These are phyloP conservation scores for Penaeus chinensis DNA, from an alignment of 1,140 invertebrate genomes.

Conservation along the genomic window DNA sequence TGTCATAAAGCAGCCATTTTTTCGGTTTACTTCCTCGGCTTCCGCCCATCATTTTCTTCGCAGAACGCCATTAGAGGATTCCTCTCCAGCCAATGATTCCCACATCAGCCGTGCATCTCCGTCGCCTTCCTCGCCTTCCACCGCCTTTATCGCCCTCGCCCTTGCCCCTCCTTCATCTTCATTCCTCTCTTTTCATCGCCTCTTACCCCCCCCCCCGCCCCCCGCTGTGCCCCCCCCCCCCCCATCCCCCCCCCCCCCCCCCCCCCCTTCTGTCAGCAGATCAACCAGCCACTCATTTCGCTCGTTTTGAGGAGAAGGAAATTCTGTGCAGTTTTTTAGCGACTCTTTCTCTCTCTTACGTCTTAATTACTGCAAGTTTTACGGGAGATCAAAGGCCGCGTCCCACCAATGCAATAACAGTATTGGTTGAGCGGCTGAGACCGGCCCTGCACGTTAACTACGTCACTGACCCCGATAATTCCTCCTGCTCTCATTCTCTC, in stretches of 20 bases:
- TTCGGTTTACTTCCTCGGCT: too few relatives aligned
- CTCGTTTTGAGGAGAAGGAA: constrained; percentile 49
- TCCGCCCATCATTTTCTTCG: too few relatives aligned
- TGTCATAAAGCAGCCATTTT: too few relatives aligned
- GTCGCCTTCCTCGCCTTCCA: too few relatives aligned
- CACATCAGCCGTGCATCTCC: too few relatives aligned
- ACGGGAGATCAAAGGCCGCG: constrained; percentile 31
- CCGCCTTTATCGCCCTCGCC: too few relatives aligned
- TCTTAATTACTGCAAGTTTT: constrained; percentile 60
- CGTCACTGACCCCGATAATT: constrained; percentile 17
- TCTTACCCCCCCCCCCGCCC: background rate
- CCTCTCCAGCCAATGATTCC: too few relatives aligned
- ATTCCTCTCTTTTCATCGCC: background rate
- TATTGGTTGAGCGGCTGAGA: constrained; percentile 43
- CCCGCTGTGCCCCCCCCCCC: background rate
- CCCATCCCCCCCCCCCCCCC: background rate
- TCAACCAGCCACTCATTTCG: constrained; percentile 51
- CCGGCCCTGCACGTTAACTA: background rate
- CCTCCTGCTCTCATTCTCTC: background rate
- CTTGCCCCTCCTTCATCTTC: background rate
- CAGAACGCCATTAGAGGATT: too few relatives aligned
- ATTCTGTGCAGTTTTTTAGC: constrained; percentile 34
- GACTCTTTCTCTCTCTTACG: constrained; percentile 52
- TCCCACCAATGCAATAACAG: constrained; percentile 57
- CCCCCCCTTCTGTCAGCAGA: constrained; percentile 36